Base-by-base conservation (phyloP, 2,888 invertebrate species). In the Melinaea marsaeus region DNA sequence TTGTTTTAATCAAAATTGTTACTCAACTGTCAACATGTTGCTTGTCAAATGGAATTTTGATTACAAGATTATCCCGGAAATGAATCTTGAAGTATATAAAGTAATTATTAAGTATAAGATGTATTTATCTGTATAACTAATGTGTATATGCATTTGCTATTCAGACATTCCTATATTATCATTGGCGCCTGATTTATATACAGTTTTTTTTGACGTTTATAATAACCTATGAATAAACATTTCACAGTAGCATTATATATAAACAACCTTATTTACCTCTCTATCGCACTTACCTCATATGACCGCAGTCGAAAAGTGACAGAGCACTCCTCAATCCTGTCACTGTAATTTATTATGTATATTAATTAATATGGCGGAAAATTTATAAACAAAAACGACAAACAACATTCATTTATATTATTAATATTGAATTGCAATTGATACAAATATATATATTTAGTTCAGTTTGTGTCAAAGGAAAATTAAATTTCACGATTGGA, bases 131-230 rank as follows among this genome's bases (percentile, higher is more conserved):
- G 2, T 51, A 22, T 51, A 32, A 22, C 22, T 22, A 9, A 42
- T 11, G 42, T 42, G 9, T n/a, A n/a, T n/a, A n/a, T 42, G 11
- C 51, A 57, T 61, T 61, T 47, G 58, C 61, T 55, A 61, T 64
- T 64, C 61, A 57, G 13, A 57, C 64, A 62, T 65, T 59, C 59
- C 62, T 45, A 34, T 59, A 59, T 59, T 59, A 56, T 45, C 48
- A 35, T 35, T 45, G 65, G 65, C 65, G 65, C 65, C 65, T 4
- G 37, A 35, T 59, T 58, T 58, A 56, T 22, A 48, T 58, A 22
- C 34, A n/a, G 45, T 59, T 64, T 64, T 64, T 64, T 56, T 42
- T 59, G 57, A 45, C 34, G 57, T 59, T 64, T n/a, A 48, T 55
- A 57, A 62, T 54, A 59, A 55, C 11, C 55, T 60, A 55, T 54